A percentile compares a stretch with the other conserved stretches of the same genome.
phyloP scores from a whole-genome alignment of 2,113 vertebrate species.

The Uria aalge region DNA sequence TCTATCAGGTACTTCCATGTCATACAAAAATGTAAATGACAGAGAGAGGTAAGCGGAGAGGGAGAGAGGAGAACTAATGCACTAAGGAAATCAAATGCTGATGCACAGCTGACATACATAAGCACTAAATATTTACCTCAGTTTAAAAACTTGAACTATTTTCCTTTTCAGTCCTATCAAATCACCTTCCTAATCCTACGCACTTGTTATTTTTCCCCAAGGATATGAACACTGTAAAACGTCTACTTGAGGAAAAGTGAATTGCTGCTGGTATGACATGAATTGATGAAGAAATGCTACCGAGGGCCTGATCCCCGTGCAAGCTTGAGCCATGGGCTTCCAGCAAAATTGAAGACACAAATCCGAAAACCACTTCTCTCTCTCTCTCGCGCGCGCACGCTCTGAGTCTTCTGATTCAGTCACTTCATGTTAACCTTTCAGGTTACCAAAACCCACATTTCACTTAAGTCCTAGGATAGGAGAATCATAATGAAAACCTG shows the following conservation, averaged over 20 bases:
- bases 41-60: neutral
- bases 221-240: neutral
- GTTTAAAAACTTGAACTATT: neutral
- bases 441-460: neutral
- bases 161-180: constrained; percentile 18
- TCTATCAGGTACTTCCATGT: neutral
- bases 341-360: rapidly evolving
- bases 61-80: neutral
- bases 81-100: neutral
- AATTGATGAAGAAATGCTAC: neutral
- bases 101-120: neutral
- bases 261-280: neutral
- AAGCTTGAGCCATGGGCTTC: neutral
- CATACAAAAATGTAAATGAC: neutral
- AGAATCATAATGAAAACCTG: neutral
- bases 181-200: neutral
- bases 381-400: neutral
- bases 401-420: neutral
- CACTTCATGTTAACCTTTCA: neutral
- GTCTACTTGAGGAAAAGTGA: neutral
- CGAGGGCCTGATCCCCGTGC: neutral
- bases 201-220: constrained; percentile 16
- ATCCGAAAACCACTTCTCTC: neutral
- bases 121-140: constrained; percentile 8
- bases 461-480: neutral